Base-by-base conservation (phyloP, 2,888 invertebrate species). In the Scrobipalpa atriplicella region DNA sequence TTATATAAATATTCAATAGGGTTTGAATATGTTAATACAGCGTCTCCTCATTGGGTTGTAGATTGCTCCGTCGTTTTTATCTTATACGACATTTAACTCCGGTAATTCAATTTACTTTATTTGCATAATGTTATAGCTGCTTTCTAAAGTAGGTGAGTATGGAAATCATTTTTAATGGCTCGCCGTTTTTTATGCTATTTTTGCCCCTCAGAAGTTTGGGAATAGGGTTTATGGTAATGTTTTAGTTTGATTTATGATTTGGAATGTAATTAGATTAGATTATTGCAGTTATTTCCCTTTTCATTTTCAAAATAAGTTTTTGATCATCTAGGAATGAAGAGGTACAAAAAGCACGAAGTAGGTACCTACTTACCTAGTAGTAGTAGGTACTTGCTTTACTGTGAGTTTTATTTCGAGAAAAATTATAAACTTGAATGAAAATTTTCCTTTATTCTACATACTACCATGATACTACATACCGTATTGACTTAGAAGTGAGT, bases 1-100 rank as follows among this genome's bases (percentile, higher is more conserved):
- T 81, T 82, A 83, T 89, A 92, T 92, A 92, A 89, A 92, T 92
- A 92, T 92, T 92, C 92, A 92, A 91, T 90, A 89, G 84, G 84
- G 83, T 85, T 86, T 90, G 89, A 91, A 90, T 92, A 92, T 92
- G 92, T 90, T 88, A 92, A 92, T 92, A 84, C 82, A 78, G 76
- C 78, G 85, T 86, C 87, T 90, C 83, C 90, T 90, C 92, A 91
- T 92, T 90, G 91, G 91, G 81, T 91, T 90, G 91, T 91, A 92
- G 92, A 92, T 92, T 86, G 89, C 90, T 78, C 83, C 82, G 87
- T 92, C 92, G 92, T 92, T 92, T 92, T 92, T 92, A 92, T 92
- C 92, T 92, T 88, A 92, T 90, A 88, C 90, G 87, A 92, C 92
- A 92, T 92, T 92, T 92, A 92, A 92, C 92, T 92, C 91, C 85